Evolutionary conservation across 2,888 invertebrate genomes (phyloP), one percentile per base, ranked within the genome.

Genomic region (Andrena camellia): DNA sequence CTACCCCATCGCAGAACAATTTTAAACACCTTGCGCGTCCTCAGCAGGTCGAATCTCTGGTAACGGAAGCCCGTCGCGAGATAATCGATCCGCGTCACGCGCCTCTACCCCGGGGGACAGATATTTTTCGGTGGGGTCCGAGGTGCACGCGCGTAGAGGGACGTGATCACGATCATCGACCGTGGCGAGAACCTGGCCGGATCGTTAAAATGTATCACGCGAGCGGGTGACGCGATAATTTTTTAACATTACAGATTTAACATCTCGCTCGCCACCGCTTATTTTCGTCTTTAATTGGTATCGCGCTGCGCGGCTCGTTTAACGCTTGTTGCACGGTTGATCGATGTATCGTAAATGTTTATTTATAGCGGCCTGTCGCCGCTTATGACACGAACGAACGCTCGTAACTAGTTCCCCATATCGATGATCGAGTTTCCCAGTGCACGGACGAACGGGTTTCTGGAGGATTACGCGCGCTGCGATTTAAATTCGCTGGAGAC

Each of bases 301-400:
- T 81, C 79, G 81, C 81, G 81, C 81, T 78, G 81, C 72, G 81
- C 67, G 79, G 72, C 78, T 79, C 81, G 79, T 81, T 81, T 81
- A 78, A 78, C 81, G 81, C 81, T 72, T 72, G 81, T 78, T 81
- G 72, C 26, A 67, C 72, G 29, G 79, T 81, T 81, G 81, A 81
- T 81, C 81, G 81, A 81, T 81, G 81, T 78, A 81, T 78, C 81
- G 72, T 81, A 81, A 81, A 81, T 62, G 81, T 81, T 81, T 81
- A 81, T 81, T 81, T 81, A 81, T 81, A 81, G 79, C 79, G 57
- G 23, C 42, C 57, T 79, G 81, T 81, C 81, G 79, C 81, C 78
- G 67, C 67, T 81, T 81, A 81, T 81, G 81, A 81, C 81, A 72
- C 81, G 72, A 68, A 57, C 23, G 26, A 57, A 57, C 81, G 72